Evolutionary conservation across 2,888 invertebrate genomes (phyloP), one percentile per base, ranked within the genome.

Genomic region (Steinernema scapterisci): DNA sequence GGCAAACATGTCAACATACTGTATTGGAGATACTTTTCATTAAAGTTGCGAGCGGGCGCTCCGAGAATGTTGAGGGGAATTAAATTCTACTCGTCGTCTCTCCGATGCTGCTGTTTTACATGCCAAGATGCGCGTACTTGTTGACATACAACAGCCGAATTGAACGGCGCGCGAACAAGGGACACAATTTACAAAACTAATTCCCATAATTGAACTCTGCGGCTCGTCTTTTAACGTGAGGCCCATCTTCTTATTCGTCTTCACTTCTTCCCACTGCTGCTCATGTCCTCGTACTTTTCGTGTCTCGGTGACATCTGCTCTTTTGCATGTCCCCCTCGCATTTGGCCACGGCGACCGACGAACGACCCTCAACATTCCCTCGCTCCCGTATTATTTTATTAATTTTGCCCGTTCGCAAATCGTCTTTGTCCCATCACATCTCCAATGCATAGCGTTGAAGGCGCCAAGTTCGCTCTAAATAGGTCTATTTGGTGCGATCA

Each of bases 161-260:
- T 31, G 25, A 31, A 16, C 63, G 31, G 11, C 63, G 25, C 16
- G 5, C 21, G 63, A 63, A 38, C 27, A 63, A 63, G 63, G 63
- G 27, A 38, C 38, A 31, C 63, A 31, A 31, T 27, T 63, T 63
- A 63, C 63, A 63, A 63, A 63, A 63, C 63, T 63, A 63, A 63
- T 63, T 63, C 63, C 63, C 63, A 63, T 63, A 63, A 63, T 63
- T 63, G 31, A 27, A 63, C 63, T 63, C 27, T 63, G 38, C 38
- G 5, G 38, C 52, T 19, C 21, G 6, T 52, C 52, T 11, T 6
- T 52, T 6, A 52, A 23, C 52, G 21, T 23, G n/a, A 52, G 19
- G 38, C 5, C 38, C 38, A 38, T 38, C 38, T 38, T 38, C 38
- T 23, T 21, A 19, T 2, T 63, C 63, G 11, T 16, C 21, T 31